Evolutionary conservation across 2,888 invertebrate species (phyloP).

Genomic region (Melanostoma scalare): DNA sequence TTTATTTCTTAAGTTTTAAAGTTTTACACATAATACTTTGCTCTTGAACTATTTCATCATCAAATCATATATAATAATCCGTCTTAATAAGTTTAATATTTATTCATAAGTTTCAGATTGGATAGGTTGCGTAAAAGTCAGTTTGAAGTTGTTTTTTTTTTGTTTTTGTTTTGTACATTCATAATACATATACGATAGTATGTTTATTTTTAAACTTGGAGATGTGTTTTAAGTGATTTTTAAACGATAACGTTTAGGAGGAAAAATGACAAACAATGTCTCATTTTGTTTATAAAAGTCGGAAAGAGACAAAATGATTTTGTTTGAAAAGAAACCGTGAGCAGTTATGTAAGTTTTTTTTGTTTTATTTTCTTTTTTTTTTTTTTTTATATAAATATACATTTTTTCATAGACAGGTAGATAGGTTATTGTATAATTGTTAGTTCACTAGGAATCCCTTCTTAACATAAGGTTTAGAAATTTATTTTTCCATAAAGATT

Average conservation of each 20-base stretch:
- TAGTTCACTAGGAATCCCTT: conserved; percentile 32
- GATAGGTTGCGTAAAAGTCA: conserved; percentile 47
- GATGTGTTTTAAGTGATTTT: too few relatives aligned
- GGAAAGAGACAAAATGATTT: conserved; percentile 44
- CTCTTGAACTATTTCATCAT: conserved; percentile 22
- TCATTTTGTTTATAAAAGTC: conserved; percentile 26
- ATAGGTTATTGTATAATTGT: conserved; percentile 70
- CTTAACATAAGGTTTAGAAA: conserved; percentile 5
- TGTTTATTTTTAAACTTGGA: too few relatives aligned
- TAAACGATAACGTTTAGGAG: conserved; percentile 5
- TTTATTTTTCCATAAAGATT: conserved; percentile 26
- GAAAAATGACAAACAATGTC: conserved; percentile 14
- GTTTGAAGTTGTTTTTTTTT: conserved; percentile 16
- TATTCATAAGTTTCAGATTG: conserved; percentile 63
- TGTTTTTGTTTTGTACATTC: background rate
- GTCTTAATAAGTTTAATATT: conserved; percentile 19
- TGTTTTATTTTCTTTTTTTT: background rate
- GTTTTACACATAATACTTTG: conserved; percentile 63
- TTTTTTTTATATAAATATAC: conserved; percentile 3
- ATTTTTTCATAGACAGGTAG: conserved; percentile 62
- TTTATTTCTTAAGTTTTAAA: conserved; percentile 24
- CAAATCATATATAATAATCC: conserved; percentile 20
- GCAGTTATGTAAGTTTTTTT: conserved; percentile 32
- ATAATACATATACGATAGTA: too few relatives aligned
- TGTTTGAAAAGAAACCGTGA: conserved; percentile 62